Base-by-base conservation (phyloP, 2,888 invertebrate species). In the Stenoptilia bipunctidactyla region DNA sequence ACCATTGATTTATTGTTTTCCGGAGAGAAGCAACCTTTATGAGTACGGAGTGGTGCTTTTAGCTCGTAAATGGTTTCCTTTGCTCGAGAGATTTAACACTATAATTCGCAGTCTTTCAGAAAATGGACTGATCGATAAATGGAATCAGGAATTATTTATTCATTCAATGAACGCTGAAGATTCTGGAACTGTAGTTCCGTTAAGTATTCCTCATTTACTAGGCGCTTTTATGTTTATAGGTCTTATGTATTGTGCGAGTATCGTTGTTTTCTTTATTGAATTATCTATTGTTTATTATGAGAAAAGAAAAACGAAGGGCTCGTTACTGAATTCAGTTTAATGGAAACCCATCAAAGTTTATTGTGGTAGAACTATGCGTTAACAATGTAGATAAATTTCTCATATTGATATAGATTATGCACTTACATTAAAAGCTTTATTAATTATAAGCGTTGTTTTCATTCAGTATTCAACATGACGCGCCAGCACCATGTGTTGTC, bases 31-130 rank as follows among this genome's bases (percentile, higher is more conserved):
- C 50, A 83, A 80, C 45, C 60, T 85, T 45, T 84, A 85, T 50
- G 83, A 84, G 53, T 85, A 85, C 42, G 80, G 77, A 0, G 84
- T 84, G n/a, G 83, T 77, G 12, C 54, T 85, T 35, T 48, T 85
- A 33, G 65, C 79, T 15, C 61, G 79, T 15, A 71, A 74, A 52
- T 85, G 83, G 83, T 83, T 72, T 50, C 84, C 85, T 3, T 69
- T 85, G 61, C 48, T 82, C 38, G 68, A 63, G 0, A 65, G 72
- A 40, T 71, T 85, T 41, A 80, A 85, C 52, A 64, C 53, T 34
- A 82, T 84, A 39, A 83, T 85, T 37, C 68, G 84, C 1, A 77
- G 82, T 39, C 72, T 84, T 6, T 70, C 72, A 0, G 85, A 85
- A 48, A 84, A 83, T 44, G 85, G 85, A 12, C 58, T 85, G 52